Base-by-base conservation (phyloP, 2,888 invertebrate species). In the Eretmocerus hayati region DNA sequence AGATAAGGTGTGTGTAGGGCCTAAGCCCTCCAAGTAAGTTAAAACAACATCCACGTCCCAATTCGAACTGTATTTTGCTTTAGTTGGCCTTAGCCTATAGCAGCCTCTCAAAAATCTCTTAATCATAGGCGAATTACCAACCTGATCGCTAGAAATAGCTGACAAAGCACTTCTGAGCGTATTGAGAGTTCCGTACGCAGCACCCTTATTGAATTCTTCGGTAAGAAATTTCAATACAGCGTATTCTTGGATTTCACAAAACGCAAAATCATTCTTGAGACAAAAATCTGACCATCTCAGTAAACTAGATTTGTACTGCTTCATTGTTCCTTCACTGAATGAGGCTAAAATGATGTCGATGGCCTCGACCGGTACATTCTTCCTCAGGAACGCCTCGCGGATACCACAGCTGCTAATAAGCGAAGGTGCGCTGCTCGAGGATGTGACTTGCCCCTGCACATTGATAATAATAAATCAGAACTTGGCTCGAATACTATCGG, bases 401-500 rank as follows among this genome's bases (percentile, higher is more conserved):
- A 53, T 13, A 30, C 36, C 31, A 41, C 21, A 42, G 50, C 38
- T 22, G 37, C 37, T 13, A 5, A 18, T 20, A 36, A 20, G 36
- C 19, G 9, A 36, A 53, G 35, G 11, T 49, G 39, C n/a, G 52
- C 30, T 4, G 54, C 21, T 4, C 51, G 15, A 6, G 57, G 60
- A 56, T 63, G 62, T 46, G 48, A 50, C 46, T 56, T n/a, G n/a
- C n/a, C n/a, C n/a, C n/a, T n/a, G n/a, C n/a, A n/a, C n/a, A n/a
- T n/a, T n/a, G n/a, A n/a, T 52, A 55, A 36, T 21, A 62, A 52
- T 42, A 62, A 56, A 30, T 59, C 44, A 33, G 19, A 15, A 11
- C 44, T 33, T n/a, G 60, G 58, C n/a, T 36, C 16, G 33, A 59
- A 48, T 5, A 31, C 8, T 21, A 54, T 21, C 2, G 43, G 41